Evolutionary conservation across 2,797 vertebrate genomes (phyloP).

Genomic region (Glyptemys insculpta): DNA sequence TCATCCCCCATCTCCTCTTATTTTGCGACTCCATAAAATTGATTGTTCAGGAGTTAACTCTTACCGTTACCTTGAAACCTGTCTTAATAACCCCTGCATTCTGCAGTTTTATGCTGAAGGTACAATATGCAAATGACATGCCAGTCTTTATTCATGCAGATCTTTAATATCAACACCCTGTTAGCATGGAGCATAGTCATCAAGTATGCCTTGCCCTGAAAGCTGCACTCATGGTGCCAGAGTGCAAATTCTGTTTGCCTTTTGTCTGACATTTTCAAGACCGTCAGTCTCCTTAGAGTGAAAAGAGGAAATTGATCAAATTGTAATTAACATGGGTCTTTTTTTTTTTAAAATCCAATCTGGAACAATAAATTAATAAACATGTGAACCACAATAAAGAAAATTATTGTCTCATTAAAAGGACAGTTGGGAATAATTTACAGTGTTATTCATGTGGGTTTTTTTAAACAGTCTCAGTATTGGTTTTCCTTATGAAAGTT

Average conservation of each 20-base stretch:
- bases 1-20: conserved; percentile 8
- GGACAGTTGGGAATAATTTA: neutral
- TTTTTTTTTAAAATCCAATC: neutral
- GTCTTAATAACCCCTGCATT: neutral
- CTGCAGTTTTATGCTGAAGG: neutral
- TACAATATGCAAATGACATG: neutral
- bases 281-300: neutral
- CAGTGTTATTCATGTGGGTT: neutral
- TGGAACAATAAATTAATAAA: neutral
- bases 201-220: neutral
- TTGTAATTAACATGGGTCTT: neutral
- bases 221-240: neutral
- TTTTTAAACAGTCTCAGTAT: conserved; percentile 11
- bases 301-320: neutral
- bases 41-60: conserved; percentile 64
- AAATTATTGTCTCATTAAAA: neutral
- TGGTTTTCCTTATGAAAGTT: neutral
- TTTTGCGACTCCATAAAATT: conserved; percentile 42
- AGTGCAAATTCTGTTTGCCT: neutral
- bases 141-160: neutral
- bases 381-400: neutral
- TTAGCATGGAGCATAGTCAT: neutral
- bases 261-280: neutral
- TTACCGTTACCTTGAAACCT: neutral
- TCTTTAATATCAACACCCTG: neutral